Evolutionary conservation across 2,888 invertebrate species (phyloP).

Genomic region (Petrophora chlorosata): DNA sequence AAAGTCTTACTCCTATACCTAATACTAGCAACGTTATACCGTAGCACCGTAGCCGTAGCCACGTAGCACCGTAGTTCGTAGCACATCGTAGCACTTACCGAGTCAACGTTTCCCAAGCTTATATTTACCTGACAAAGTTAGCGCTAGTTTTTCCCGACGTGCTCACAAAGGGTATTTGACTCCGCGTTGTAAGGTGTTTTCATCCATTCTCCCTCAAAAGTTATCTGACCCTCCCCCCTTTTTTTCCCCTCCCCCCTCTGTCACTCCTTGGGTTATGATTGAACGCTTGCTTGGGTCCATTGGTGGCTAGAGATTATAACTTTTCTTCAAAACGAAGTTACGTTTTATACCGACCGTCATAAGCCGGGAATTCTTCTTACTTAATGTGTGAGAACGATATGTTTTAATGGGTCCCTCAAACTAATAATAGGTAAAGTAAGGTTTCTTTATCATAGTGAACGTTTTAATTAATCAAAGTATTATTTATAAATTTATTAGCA

Average conservation of each 20-base stretch:
- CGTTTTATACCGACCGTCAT: constrained; percentile 48
- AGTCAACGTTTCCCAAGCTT: constrained; percentile 17
- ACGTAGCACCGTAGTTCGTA: too few relatives aligned
- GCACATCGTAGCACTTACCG: too few relatives aligned
- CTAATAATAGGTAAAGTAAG: too few relatives aligned
- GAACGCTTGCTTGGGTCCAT: constrained; percentile 44
- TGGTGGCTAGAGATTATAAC: constrained; percentile 49
- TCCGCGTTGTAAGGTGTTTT: constrained; percentile 49
- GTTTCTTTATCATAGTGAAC: too few relatives aligned
- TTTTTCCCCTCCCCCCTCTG: constrained; percentile 20
- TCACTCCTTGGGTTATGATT: constrained; percentile 48
- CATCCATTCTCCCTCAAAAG: constrained; percentile 50
- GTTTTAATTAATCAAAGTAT: too few relatives aligned
- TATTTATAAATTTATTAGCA: too few relatives aligned
- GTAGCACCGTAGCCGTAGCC: too few relatives aligned
- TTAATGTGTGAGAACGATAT: constrained; percentile 24
- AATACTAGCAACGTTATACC: too few relatives aligned
- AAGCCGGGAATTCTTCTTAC: constrained; percentile 43
- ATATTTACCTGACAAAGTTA: constrained; percentile 38
- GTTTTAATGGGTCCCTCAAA: too few relatives aligned
- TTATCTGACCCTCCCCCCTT: constrained; percentile 25
- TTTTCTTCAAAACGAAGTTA: constrained; percentile 52
- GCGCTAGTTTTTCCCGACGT: constrained; percentile 41
- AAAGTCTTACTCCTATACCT: too few relatives aligned
- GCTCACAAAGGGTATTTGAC: constrained; percentile 45